phyloP scores from a whole-genome alignment of 2,888 invertebrate species.

The Thecocarcelia acutangulata region DNA sequence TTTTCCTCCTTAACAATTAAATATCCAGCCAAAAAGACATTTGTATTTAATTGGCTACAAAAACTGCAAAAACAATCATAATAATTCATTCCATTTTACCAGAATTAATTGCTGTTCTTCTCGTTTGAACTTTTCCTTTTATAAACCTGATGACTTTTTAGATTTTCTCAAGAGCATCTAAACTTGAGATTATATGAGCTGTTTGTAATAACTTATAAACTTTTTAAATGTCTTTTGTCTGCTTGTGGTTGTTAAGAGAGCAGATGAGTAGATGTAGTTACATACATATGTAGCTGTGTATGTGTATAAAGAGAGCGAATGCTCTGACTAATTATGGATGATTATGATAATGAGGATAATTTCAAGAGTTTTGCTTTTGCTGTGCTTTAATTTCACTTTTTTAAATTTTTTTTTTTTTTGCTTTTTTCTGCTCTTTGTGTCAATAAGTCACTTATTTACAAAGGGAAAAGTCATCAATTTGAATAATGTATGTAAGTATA shows the following conservation, averaged over 20 bases:
- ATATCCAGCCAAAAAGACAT: conserved; percentile 8
- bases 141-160: conserved; percentile 7
- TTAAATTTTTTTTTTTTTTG: neutral
- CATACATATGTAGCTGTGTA: neutral
- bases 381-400: neutral
- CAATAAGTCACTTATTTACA: conserved; percentile 27
- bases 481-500: conserved; percentile 30
- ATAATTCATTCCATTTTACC: conserved; percentile 2
- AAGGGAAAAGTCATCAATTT: conserved; percentile 32
- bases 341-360: conserved; percentile 45
- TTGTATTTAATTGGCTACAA: conserved; percentile 35
- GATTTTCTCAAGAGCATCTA: conserved; percentile 12
- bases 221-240: conserved; percentile 54
- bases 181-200: conserved; percentile 31
- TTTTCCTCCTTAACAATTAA: neutral
- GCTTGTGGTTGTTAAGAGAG: neutral
- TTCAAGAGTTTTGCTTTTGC: conserved; percentile 15
- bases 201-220: conserved; percentile 56
- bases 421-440: neutral
- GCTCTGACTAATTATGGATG: conserved; percentile 47
- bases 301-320: too few relatives aligned
- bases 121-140: conserved; percentile 32
- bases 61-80: conserved; percentile 8
- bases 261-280: neutral
- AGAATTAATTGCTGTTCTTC: conserved; percentile 20